phyloP scores from a whole-genome alignment of 2,113 vertebrate species.

The Alethe castanea region DNA sequence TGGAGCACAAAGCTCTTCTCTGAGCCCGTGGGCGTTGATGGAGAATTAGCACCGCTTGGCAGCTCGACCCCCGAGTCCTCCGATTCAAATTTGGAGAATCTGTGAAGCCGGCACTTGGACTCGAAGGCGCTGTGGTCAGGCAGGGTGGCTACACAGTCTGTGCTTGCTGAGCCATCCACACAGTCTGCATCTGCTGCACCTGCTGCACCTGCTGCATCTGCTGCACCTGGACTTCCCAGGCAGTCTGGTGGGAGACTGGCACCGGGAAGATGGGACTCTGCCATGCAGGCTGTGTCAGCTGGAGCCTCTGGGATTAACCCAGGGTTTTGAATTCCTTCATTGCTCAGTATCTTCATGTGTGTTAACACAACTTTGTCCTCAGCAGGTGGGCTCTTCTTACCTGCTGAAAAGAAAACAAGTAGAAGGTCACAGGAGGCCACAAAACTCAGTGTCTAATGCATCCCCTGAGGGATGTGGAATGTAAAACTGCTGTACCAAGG shows the following conservation, averaged over 20 bases:
- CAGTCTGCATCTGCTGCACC: background rate
- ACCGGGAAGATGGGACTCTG: background rate
- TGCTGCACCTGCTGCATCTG: rapidly evolving
- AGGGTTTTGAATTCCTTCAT: slow-evolving; percentile 69
- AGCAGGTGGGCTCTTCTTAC: slow-evolving; percentile 73
- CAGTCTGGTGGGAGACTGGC: background rate
- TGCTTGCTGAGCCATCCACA: background rate
- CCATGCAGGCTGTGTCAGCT: background rate
- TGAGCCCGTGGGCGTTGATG: slow-evolving; percentile 78
- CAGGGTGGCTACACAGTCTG: slow-evolving; percentile 65
- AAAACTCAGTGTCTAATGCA: background rate
- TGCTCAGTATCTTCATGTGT: slow-evolving; percentile 81
- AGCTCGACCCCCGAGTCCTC: slow-evolving; percentile 88
- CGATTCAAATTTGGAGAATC: slow-evolving; percentile 83
- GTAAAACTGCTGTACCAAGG: background rate
- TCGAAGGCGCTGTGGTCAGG: slow-evolving; percentile 18
- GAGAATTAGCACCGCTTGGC: slow-evolving; percentile 83
- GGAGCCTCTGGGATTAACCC: slow-evolving; percentile 46
- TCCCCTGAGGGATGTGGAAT: background rate
- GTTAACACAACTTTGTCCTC: slow-evolving; percentile 83
- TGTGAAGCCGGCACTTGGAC: slow-evolving; percentile 60
- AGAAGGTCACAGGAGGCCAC: background rate
- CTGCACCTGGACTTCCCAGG: background rate
- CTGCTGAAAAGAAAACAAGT: slow-evolving; percentile 55
- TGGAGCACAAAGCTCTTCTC: slow-evolving; percentile 87